Base-by-base conservation (phyloP, 2,113 vertebrate genomes). In the Boulengeromyrus knoepffleri region DNA sequence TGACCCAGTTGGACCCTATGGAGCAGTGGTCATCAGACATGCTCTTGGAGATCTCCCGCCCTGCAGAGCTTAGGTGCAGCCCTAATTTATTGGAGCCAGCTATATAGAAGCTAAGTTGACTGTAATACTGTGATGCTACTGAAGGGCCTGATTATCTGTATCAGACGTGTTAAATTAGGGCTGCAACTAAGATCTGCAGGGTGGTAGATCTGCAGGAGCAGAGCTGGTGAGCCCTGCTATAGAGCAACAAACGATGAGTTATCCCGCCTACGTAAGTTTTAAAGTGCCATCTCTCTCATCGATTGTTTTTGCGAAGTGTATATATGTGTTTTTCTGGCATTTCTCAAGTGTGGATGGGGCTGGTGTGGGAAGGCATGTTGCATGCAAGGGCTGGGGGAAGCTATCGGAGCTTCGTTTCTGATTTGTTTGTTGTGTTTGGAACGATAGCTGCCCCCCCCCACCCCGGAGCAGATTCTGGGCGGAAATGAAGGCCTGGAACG, bases 391-490 rank as follows among this genome's bases (percentile, higher is more conserved):
- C 31, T 49, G 49, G 50, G 31, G 50, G n/a, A 31, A 7, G 7
- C 19, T 49, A 39, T 89, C 62, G 0, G 12, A n/a, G 24, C 46
- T 42, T 39, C 3, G 8, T 24, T 36, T 66, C 56, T 66, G 36
- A n/a, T 31, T 70, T 47, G 27, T 80, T 52, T 31, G 88, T 39
- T 31, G 19, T 8, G 15, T 83, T 83, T 89, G 77, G 50, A 80
- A 86, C 45, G 52, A 10, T 27, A 8, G 56, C 2, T 12, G 3
- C 13, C 50, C 13, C 49, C 1, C 47, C 0, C 50, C 13, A 9
- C 19, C 89, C 91, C 86, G 46, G 92, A 21, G 92, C 90, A 87
- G 91, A 91, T 89, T 36, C 66, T 88, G 24, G 66, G 66, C 91
- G 87, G 90, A 49, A 89, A 45, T 88, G 27, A 90, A 42, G 24